Evolutionary conservation across 2,797 vertebrate genomes (phyloP).

Genomic region (Strix occidentalis): DNA sequence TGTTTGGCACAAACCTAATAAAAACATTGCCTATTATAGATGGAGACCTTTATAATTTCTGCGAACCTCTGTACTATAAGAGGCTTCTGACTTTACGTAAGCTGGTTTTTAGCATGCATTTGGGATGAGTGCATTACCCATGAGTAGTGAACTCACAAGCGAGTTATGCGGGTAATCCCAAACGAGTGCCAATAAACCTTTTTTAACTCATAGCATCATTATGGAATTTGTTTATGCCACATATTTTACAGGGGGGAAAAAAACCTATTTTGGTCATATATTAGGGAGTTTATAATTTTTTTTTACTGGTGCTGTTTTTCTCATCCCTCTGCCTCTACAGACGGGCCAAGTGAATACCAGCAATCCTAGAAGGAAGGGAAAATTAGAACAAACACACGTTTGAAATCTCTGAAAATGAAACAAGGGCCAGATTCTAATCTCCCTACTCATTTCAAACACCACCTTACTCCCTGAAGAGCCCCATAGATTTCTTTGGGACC

Average conservation of each 20-base stretch:
- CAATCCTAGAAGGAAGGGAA: conserved; percentile 30
- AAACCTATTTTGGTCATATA: conserved; percentile 5
- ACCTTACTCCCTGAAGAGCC: conserved; percentile 2
- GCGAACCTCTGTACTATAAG: not conserved
- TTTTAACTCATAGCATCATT: conserved; percentile 28
- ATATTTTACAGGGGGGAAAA: not conserved
- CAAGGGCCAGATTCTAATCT: conserved; percentile 29
- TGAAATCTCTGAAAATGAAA: conserved; percentile 50
- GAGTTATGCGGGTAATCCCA: conserved; percentile 57
- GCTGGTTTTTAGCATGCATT: conserved; percentile 41
- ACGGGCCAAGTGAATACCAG: not conserved
- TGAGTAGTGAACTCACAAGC: conserved; percentile 49
- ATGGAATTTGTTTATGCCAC: conserved; percentile 40
- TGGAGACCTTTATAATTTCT: conserved; percentile 3
- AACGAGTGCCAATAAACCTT: conserved; percentile 51
- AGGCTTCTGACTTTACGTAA: conserved; percentile 20
- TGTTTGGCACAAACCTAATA: not conserved
- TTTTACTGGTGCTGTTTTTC: conserved; percentile 39
- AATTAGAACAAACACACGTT: conserved; percentile 41
- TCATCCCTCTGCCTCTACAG: conserved; percentile 6
- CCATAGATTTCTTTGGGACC: conserved; percentile 34
- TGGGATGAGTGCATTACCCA: conserved; percentile 45
- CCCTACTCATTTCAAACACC: conserved; percentile 37
- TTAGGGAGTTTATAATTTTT: not conserved
- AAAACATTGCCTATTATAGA: conserved; percentile 36